Conservation (phyloP, 2,888 invertebrate genomes). For the Hypselothyrea guttata region DNA sequence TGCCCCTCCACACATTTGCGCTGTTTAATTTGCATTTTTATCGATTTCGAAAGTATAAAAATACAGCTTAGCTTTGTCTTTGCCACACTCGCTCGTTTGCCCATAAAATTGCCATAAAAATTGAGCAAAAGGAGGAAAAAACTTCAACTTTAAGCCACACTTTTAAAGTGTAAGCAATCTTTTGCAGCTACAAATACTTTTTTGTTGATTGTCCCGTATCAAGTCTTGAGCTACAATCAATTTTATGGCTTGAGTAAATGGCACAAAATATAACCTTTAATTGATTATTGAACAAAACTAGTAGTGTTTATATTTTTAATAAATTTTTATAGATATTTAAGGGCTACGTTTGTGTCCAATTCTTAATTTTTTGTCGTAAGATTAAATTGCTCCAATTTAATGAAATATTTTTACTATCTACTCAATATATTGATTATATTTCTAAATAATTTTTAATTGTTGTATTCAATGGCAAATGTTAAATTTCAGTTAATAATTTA, state of each 20-base stretch:
- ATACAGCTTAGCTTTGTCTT: conserved; percentile 69
- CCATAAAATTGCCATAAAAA: conserved; percentile 72
- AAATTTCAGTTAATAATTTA: conserved; percentile 12
- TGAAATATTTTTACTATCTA: no score
- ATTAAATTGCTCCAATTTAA: no score
- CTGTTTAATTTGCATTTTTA: conserved; percentile 78
- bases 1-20: conserved; percentile 42
- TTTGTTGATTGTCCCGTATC: neutral
- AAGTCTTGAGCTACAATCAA: conserved; percentile 54
- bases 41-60: conserved; percentile 64
- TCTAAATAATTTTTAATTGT: no score
- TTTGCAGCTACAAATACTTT: conserved; percentile 29
- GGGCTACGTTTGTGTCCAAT: no score
- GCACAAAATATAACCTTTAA: neutral
- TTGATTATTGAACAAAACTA: no score
- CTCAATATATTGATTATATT: no score
- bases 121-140: conserved; percentile 48
- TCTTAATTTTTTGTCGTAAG: no score
- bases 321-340: no score
- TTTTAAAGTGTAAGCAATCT: conserved; percentile 55
- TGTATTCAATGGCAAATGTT: neutral
- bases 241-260: conserved; percentile 37
- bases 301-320: no score
- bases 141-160: conserved; percentile 43
- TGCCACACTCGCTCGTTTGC: conserved; percentile 46